These are phyloP conservation scores for Drosophila sordidapex DNA, from an alignment of 2,888 invertebrate genomes.

Conservation along the genomic window DNA sequence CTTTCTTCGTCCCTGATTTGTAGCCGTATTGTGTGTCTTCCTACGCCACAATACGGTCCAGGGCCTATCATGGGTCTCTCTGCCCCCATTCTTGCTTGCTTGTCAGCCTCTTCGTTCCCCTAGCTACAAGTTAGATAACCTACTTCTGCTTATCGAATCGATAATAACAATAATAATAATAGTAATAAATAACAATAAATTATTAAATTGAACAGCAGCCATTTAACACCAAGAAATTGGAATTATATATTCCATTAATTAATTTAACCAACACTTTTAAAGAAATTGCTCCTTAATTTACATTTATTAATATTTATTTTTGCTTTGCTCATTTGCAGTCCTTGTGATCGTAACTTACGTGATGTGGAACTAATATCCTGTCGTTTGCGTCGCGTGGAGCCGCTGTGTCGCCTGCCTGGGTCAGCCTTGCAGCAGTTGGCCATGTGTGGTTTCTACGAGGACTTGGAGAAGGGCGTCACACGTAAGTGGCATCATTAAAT, in stretches of 20 bases:
- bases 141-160: neutral
- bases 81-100: too few relatives aligned
- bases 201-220: too few relatives aligned
- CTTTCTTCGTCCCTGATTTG: too few relatives aligned
- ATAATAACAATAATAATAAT: neutral
- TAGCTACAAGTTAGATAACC: neutral
- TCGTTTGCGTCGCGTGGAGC: constrained; percentile 88
- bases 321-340: constrained; percentile 85
- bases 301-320: neutral
- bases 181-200: too few relatives aligned
- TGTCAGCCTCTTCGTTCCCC: too few relatives aligned
- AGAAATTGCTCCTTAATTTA: neutral
- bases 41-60: too few relatives aligned
- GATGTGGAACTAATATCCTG: constrained; percentile 90
- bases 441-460: constrained; percentile 91
- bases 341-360: constrained; percentile 89
- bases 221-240: neutral
- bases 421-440: constrained; percentile 90
- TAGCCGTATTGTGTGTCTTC: too few relatives aligned
- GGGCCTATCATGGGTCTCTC: too few relatives aligned
- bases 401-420: constrained; percentile 88
- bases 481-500: constrained; percentile 86
- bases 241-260: neutral
- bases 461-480: constrained; percentile 91
- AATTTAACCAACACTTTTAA: neutral